These are phyloP conservation scores for Julus scandinavius DNA, from an alignment of 2,888 invertebrate species.

Conservation along the genomic window DNA sequence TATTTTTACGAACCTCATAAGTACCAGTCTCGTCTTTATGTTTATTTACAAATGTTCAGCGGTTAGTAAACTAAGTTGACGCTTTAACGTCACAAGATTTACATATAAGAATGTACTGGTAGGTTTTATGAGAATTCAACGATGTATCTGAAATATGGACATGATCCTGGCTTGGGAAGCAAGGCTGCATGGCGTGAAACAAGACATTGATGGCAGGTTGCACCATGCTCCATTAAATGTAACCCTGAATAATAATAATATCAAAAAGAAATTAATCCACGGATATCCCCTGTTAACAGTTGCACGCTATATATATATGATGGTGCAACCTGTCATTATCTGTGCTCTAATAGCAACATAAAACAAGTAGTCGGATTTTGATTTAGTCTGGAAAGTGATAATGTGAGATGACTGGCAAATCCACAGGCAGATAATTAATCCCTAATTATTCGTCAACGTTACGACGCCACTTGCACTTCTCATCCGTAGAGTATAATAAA, in stretches of 20 bases:
- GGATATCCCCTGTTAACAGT: too few relatives aligned
- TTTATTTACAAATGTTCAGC: not conserved
- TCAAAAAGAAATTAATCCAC: too few relatives aligned
- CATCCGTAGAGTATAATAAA: not conserved
- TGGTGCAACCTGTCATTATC: not conserved
- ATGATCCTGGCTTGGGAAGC: not conserved
- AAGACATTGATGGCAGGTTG: not conserved
- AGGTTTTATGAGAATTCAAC: not conserved
- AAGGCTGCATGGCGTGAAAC: not conserved
- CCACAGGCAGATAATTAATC: not conserved
- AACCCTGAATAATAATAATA: too few relatives aligned
- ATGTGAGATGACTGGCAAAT: conserved; percentile 27
- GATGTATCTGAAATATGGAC: not conserved
- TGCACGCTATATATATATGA: too few relatives aligned
- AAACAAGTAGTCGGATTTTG: not conserved
- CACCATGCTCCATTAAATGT: not conserved
- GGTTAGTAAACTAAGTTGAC: not conserved
- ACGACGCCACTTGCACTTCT: not conserved
- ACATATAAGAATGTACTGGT: not conserved
- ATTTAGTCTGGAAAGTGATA: not conserved
- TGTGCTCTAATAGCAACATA: not conserved
- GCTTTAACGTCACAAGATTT: not conserved
- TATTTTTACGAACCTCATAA: not conserved
- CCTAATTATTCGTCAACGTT: conserved; percentile 33
- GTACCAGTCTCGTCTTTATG: conserved; percentile 17